These are phyloP conservation scores for Porites divaricata DNA, from an alignment of 92 coral and sea anemone genomes.

Conservation along the genomic window DNA sequence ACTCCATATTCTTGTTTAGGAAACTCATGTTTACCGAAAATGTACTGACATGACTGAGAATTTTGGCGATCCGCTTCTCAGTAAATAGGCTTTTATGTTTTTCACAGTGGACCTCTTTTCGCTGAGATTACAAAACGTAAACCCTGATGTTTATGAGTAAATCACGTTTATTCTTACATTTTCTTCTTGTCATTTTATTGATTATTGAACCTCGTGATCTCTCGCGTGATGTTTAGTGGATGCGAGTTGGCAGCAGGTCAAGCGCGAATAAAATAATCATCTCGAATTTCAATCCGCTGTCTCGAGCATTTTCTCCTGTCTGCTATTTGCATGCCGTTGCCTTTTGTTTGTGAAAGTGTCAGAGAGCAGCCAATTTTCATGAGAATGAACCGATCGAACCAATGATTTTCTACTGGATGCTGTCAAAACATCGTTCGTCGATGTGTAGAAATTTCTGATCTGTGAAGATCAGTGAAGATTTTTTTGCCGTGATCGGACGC, in stretches of 20 bases:
- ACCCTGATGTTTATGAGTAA: no score
- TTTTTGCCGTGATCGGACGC: background rate
- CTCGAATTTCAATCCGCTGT: conserved; percentile 20
- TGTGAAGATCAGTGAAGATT: no score
- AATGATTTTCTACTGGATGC: background rate
- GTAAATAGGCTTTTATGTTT: no score
- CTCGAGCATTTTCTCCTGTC: conserved; percentile 6
- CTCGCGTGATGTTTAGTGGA: conserved; percentile 14
- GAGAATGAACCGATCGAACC: background rate
- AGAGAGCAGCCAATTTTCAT: background rate
- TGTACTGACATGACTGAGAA: no score
- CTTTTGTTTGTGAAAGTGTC: conserved; percentile 14
- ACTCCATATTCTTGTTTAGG: no score
- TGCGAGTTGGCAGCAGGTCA: conserved; percentile 10
- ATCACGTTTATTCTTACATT: no score
- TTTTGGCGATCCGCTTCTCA: no score
- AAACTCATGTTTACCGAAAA: no score
- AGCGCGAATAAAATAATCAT: conserved; percentile 29
- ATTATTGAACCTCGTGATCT: conserved; percentile 19
- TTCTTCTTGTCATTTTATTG: no score
- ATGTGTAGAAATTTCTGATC: conserved; percentile 32
- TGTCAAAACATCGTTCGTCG: background rate
- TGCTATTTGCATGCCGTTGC: conserved; percentile 24
- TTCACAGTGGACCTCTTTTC: no score
- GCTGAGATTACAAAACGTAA: no score